Percentiles rank a stretch among this genome's conserved stretches.
Conservation (phyloP, 2,888 invertebrate genomes). For the Caenorhabditis wallacei region DNA sequence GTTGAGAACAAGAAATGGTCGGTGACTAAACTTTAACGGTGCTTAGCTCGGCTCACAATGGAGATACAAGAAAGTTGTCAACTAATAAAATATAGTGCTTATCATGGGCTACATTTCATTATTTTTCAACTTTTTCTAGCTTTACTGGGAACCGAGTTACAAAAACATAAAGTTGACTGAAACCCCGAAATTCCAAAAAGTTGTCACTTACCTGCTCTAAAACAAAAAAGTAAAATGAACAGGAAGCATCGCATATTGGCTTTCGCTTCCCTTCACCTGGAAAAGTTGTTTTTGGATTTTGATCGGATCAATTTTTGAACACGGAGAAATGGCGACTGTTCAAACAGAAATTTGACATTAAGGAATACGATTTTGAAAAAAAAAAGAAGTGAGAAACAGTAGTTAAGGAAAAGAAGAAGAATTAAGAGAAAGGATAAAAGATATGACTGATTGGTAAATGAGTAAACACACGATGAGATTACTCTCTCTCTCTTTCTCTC, state of each 20-base stretch:
- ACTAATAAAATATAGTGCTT: too few species aligned
- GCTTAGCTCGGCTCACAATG: too few species aligned
- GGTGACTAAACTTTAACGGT: too few species aligned
- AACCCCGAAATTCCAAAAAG: too few species aligned
- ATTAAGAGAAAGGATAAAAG: background rate
- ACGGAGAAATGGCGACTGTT: background rate
- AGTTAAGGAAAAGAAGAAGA: conserved; percentile 1
- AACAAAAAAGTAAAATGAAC: conserved; percentile 48
- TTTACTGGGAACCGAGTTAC: too few species aligned
- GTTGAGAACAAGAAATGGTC: too few species aligned
- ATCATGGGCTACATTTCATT: too few species aligned
- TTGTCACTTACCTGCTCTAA: background rate
- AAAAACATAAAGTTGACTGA: too few species aligned
- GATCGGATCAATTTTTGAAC: background rate
- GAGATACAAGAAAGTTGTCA: too few species aligned
- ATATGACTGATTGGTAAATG: conserved; percentile 56
- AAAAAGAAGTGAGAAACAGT: background rate
- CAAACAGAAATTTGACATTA: conserved; percentile 2
- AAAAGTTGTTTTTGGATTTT: conserved; percentile 27
- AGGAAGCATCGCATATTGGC: conserved; percentile 50
- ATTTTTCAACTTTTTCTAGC: too few species aligned
- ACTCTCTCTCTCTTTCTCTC: too few species aligned
- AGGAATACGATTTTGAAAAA: background rate
- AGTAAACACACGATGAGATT: conserved; percentile 56
- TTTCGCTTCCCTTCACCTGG: background rate